Conservation (phyloP, 2,113 vertebrate species). For the Cyprinus carpio region DNA sequence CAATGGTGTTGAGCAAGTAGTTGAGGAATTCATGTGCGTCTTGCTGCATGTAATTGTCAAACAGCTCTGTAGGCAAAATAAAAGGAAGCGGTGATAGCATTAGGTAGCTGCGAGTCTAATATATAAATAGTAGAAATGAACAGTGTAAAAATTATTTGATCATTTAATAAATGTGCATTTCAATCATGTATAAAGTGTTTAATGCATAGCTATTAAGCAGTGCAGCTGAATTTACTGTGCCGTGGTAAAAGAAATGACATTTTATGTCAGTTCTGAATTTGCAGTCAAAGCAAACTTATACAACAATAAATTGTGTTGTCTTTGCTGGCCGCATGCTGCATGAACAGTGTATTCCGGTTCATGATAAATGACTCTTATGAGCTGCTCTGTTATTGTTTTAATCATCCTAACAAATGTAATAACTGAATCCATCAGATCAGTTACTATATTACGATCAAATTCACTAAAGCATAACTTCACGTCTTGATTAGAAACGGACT, state of each 20-base stretch:
- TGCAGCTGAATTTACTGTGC: neutral
- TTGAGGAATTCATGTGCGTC: constrained; percentile 98
- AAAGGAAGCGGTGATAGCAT: neutral
- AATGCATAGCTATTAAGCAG: neutral
- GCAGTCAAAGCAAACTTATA: constrained; percentile 4
- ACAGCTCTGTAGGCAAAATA: constrained; percentile 79
- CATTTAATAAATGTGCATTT: neutral
- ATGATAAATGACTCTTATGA: neutral
- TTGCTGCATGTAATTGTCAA: constrained; percentile 99
- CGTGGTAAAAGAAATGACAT: neutral
- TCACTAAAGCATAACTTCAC: too few species aligned
- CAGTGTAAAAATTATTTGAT: neutral
- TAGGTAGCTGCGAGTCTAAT: constrained; percentile 13
- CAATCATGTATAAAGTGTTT: neutral
- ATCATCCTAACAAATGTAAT: too few species aligned
- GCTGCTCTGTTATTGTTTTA: too few species aligned
- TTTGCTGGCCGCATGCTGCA: neutral
- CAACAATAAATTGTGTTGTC: neutral
- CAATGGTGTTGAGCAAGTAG: constrained; percentile 95
- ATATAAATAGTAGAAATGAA: neutral
- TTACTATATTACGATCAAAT: too few species aligned
- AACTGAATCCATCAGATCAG: too few species aligned
- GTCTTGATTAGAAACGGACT: too few species aligned
- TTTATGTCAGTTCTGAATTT: neutral
- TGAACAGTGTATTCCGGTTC: too few species aligned